A percentile compares a stretch with the other conserved stretches of the same genome.
These are phyloP conservation scores for Caenorhabditis sp. DNA, from an alignment of 2,888 invertebrate genomes.

Conservation along the genomic window DNA sequence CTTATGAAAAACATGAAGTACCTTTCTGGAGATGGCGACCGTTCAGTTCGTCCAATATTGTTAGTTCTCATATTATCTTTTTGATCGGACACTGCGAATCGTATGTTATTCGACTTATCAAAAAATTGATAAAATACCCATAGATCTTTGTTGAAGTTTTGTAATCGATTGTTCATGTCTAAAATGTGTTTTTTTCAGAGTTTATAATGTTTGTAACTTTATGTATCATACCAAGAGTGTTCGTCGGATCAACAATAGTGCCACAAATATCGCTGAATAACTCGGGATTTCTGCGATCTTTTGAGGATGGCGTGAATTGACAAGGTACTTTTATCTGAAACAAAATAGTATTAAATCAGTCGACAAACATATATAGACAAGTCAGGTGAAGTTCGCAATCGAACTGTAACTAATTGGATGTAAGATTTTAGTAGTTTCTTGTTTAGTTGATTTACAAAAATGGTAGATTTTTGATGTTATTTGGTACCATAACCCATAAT, in stretches of 20 bases:
- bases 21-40: neutral
- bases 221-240: neutral
- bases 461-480: too few species aligned
- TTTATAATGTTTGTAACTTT: neutral
- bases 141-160: neutral
- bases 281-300: neutral
- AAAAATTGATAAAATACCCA: neutral
- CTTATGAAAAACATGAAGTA: too few species aligned
- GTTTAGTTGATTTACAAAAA: too few species aligned
- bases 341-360: neutral
- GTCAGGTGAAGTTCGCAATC: too few species aligned
- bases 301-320: neutral
- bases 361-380: too few species aligned
- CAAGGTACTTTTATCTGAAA: neutral
- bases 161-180: neutral
- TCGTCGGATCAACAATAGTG: neutral
- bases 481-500: too few species aligned
- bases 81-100: neutral
- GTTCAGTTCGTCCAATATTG: too few species aligned
- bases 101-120: neutral
- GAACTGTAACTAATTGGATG: neutral
- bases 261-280: conserved; percentile 1
- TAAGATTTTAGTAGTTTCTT: too few species aligned
- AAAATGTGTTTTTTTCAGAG: neutral
- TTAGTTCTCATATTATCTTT: too few species aligned